These are phyloP conservation scores for Ophion ventricosus DNA, from an alignment of 2,888 invertebrate species.

Conservation along the genomic window DNA sequence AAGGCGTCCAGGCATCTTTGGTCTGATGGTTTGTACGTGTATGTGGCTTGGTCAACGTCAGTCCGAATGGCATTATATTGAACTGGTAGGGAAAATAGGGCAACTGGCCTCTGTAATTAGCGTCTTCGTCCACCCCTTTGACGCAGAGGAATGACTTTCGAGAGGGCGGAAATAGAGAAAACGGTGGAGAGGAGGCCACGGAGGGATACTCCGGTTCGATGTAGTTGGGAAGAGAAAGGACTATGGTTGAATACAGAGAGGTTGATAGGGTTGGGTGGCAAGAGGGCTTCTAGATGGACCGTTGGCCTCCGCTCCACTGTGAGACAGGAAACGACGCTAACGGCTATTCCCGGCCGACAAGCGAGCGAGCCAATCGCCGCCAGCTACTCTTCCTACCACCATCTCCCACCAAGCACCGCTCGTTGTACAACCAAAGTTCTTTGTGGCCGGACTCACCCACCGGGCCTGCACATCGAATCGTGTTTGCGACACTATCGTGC, in stretches of 20 bases:
- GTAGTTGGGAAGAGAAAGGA: slow-evolving; percentile 25
- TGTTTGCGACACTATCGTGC: slow-evolving; percentile 38
- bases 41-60: neutral
- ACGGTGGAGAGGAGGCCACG: neutral
- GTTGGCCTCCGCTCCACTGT: slow-evolving; percentile 6
- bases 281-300: neutral
- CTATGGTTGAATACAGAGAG: neutral
- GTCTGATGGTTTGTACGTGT: neutral
- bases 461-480: slow-evolving; percentile 18
- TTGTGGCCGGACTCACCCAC: slow-evolving; percentile 35
- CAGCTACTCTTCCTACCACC: slow-evolving; percentile 42
- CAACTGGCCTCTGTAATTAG: slow-evolving; percentile 78
- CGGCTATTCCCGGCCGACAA: slow-evolving; percentile 19
- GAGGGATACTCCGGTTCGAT: slow-evolving; percentile 7
- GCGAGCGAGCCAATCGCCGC: slow-evolving; percentile 8
- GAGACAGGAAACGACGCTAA: slow-evolving; percentile 47
- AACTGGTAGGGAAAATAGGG: slow-evolving; percentile 62
- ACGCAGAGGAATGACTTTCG: slow-evolving; percentile 65
- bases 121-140: slow-evolving; percentile 77
- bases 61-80: slow-evolving; percentile 41
- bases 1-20: slow-evolving; percentile 38
- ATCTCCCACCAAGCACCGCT: neutral
- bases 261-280: slow-evolving; percentile 1
- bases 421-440: slow-evolving; percentile 46
- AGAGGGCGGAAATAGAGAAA: slow-evolving; percentile 5